These are phyloP conservation scores for Lepidocyrtoides sp. DNA, from an alignment of 2,888 invertebrate genomes.

Conservation along the genomic window DNA sequence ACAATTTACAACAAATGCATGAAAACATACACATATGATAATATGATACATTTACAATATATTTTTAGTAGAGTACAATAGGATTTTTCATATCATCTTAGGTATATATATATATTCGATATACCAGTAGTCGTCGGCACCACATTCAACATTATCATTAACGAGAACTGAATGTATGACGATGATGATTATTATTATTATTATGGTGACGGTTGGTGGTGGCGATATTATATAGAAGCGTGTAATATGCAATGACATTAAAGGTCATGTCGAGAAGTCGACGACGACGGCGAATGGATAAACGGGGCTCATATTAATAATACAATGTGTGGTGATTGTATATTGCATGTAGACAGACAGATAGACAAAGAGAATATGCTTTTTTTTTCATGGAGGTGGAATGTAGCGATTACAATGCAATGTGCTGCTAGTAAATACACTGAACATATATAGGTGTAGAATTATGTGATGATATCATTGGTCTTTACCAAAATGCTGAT, in stretches of 20 bases:
- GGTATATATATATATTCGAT: not conserved
- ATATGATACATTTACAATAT: no score
- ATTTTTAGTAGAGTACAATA: no score
- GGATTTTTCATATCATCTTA: no score
- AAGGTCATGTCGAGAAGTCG: conserved; percentile 55
- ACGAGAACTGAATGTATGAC: conserved; percentile 11
- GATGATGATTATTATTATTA: not conserved
- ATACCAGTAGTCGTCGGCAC: not conserved
- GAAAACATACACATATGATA: no score
- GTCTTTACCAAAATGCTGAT: not conserved
- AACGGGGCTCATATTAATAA: not conserved
- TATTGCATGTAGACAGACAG: not conserved
- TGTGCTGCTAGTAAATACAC: not conserved
- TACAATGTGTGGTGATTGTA: not conserved
- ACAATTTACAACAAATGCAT: not conserved
- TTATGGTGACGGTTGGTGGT: conserved; percentile 30
- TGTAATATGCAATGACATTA: conserved; percentile 66
- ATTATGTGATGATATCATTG: not conserved
- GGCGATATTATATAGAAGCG: not conserved
- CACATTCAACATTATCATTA: not conserved
- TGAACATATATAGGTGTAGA: not conserved
- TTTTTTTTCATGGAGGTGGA: not conserved
- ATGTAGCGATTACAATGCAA: not conserved
- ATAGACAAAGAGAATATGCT: conserved; percentile 10
- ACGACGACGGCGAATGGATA: not conserved